A percentile compares a stretch with the other conserved stretches of the same genome.
phyloP scores from a whole-genome alignment of 1,140 invertebrate genomes.

The Lordiphosa stackelbergi region DNA sequence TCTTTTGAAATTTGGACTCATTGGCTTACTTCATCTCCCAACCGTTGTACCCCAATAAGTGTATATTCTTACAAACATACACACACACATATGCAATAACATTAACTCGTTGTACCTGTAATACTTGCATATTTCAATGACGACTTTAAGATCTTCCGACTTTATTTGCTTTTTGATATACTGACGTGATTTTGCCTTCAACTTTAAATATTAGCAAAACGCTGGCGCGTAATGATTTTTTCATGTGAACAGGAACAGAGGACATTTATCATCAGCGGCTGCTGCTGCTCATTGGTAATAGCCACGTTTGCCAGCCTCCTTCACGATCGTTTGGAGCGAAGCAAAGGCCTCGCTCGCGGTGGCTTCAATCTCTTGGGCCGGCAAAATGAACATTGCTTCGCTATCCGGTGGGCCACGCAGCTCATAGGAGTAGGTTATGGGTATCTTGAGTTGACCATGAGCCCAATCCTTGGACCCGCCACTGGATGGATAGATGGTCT shows the following conservation, averaged over 20 bases:
- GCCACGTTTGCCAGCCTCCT: slow-evolving; percentile 76
- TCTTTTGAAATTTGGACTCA: too few species aligned
- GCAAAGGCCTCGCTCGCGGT: slow-evolving; percentile 85
- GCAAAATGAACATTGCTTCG: slow-evolving; percentile 78
- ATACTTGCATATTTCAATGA: slow-evolving; percentile 32
- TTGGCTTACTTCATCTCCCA: too few species aligned
- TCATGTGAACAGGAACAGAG: slow-evolving; percentile 70
- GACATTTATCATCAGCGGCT: slow-evolving; percentile 65
- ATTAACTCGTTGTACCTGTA: slow-evolving; percentile 43
- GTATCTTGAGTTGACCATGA: slow-evolving; percentile 81
- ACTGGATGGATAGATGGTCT: slow-evolving; percentile 79
- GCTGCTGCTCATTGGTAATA: slow-evolving; percentile 50
- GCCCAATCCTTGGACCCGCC: slow-evolving; percentile 87
- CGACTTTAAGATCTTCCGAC: slow-evolving; percentile 40
- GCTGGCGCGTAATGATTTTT: slow-evolving; percentile 70
- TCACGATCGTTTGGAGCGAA: slow-evolving; percentile 79
- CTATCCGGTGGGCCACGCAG: slow-evolving; percentile 76
- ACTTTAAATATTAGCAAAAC: slow-evolving; percentile 71
- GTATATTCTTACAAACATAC: not conserved
- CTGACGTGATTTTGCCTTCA: slow-evolving; percentile 74
- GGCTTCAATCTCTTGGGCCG: slow-evolving; percentile 83
- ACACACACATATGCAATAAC: slow-evolving; percentile 22
- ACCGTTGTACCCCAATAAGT: not conserved
- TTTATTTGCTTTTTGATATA: slow-evolving; percentile 72
- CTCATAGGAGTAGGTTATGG: slow-evolving; percentile 84